These are phyloP conservation scores for Hydra vulgaris DNA, from an alignment of 30 jellyfish, hydroid and myxozoan species.

Conservation along the genomic window DNA sequence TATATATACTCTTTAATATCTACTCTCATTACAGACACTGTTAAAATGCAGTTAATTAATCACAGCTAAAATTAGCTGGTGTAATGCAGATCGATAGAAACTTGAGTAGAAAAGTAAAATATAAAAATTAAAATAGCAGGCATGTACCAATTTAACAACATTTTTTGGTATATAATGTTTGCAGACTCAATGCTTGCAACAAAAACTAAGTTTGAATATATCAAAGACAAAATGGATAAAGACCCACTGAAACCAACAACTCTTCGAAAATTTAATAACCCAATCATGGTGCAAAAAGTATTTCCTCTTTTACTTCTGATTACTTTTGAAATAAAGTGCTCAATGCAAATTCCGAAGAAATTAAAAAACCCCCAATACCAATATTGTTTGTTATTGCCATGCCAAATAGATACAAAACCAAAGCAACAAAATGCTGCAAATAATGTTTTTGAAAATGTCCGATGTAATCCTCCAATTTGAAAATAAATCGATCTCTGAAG, in stretches of 20 bases:
- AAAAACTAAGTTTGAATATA: conserved; percentile 58
- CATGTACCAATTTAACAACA: background rate
- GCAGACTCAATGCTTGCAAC: conserved; percentile 52
- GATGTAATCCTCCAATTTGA: conserved; percentile 77
- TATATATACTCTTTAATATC: too few species aligned
- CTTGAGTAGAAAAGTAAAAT: too few species aligned
- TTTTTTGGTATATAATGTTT: background rate
- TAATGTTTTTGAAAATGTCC: conserved; percentile 31
- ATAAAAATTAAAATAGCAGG: too few species aligned
- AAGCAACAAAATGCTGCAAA: conserved; percentile 73
- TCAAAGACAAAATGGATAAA: conserved; percentile 30
- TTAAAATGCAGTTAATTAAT: too few species aligned
- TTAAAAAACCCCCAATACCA: conserved; percentile 72
- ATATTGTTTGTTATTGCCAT: conserved; percentile 50
- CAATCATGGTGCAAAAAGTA: conserved; percentile 4
- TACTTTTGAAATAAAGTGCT: conserved; percentile 18
- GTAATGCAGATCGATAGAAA: too few species aligned
- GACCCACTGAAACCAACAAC: conserved; percentile 51
- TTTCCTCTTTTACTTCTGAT: conserved; percentile 12
- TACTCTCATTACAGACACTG: too few species aligned
- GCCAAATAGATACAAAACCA: conserved; percentile 85
- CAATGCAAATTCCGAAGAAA: conserved; percentile 66
- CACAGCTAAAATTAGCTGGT: too few species aligned
- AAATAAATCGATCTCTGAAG: conserved; percentile 54
- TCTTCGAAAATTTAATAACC: conserved; percentile 46